A percentile compares a stretch with the other conserved stretches of the same genome.
phyloP scores from a whole-genome alignment of 1,140 invertebrate species.

The Orussus abietinus region DNA sequence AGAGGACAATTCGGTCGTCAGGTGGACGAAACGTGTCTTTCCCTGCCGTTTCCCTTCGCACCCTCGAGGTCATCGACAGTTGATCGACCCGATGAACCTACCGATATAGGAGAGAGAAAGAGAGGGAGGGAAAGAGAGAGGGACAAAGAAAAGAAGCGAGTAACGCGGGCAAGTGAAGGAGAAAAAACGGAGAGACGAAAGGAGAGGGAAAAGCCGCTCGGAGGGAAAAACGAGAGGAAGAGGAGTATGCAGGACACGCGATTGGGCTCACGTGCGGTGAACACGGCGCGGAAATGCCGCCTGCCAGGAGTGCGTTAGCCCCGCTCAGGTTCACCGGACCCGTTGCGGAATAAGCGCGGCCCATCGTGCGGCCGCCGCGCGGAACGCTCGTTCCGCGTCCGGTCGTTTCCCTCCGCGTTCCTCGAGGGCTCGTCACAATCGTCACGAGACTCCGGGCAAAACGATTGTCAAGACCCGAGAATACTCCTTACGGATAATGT shows the following conservation, averaged over 20 bases:
- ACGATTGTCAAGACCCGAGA: no score
- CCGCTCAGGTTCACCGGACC: no score
- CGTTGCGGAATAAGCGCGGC: no score
- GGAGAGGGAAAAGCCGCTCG: constrained; percentile 8
- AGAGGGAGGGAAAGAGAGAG: constrained; percentile 1
- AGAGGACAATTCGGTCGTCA: not conserved
- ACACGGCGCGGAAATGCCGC: constrained; percentile 26
- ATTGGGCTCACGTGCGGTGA: constrained; percentile 42
- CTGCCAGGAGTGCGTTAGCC: constrained; percentile 17
- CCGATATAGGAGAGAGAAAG: no score
- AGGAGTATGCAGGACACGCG: constrained; percentile 48
- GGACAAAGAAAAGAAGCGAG: constrained; percentile 17
- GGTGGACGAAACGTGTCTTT: no score
- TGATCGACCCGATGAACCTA: constrained; percentile 4
- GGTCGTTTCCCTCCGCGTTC: no score
- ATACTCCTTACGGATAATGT: no score
- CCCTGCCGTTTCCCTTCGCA: no score
- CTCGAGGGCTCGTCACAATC: no score
- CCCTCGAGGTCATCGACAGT: constrained; percentile 3
- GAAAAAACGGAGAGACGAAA: constrained; percentile 9
- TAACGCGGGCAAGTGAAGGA: constrained; percentile 1
- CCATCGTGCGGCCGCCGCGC: no score
- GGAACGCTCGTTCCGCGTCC: no score
- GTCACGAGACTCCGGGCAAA: no score
- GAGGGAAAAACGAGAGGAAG: constrained; percentile 18